phyloP scores from a whole-genome alignment of 2,113 vertebrate genomes.

The Nyctibius bracteatus region DNA sequence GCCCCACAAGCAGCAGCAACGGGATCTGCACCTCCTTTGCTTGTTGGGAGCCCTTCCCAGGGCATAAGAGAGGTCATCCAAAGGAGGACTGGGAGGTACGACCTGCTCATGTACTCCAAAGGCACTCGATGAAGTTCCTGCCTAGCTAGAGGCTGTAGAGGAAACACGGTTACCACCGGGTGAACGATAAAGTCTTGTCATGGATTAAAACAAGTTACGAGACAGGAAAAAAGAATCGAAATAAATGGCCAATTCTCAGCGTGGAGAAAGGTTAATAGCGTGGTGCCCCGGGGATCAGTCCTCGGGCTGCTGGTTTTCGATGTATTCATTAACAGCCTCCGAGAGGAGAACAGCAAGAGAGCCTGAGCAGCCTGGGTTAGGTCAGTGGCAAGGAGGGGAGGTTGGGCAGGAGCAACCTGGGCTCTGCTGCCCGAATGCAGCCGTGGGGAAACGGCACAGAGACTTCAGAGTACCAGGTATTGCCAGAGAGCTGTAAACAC shows the following conservation, averaged over 20 bases:
- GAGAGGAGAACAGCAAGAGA: background rate
- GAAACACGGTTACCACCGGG: background rate
- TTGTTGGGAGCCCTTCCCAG: background rate
- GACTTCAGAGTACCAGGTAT: rapidly evolving
- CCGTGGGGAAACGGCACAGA: rapidly evolving
- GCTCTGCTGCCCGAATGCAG: background rate
- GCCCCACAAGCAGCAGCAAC: background rate
- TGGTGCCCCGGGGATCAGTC: background rate
- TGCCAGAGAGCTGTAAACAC: rapidly evolving
- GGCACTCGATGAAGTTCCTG: background rate
- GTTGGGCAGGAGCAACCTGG: background rate
- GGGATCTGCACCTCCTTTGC: background rate
- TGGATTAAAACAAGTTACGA: constrained; percentile 39
- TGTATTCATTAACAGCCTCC: background rate
- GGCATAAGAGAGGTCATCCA: background rate
- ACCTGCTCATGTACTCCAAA: background rate
- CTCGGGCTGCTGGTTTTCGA: background rate
- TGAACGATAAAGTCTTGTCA: background rate
- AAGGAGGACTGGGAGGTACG: background rate
- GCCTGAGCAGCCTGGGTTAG: background rate
- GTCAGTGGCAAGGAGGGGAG: background rate
- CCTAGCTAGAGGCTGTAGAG: background rate
- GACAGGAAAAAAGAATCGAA: constrained; percentile 16
- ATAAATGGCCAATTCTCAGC: constrained; percentile 38
- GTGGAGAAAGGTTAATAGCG: constrained; percentile 37